A percentile compares a stretch with the other conserved stretches of the same genome.
Conservation (phyloP, 1,140 invertebrate genomes). For the Thereuonema tuberculata region DNA sequence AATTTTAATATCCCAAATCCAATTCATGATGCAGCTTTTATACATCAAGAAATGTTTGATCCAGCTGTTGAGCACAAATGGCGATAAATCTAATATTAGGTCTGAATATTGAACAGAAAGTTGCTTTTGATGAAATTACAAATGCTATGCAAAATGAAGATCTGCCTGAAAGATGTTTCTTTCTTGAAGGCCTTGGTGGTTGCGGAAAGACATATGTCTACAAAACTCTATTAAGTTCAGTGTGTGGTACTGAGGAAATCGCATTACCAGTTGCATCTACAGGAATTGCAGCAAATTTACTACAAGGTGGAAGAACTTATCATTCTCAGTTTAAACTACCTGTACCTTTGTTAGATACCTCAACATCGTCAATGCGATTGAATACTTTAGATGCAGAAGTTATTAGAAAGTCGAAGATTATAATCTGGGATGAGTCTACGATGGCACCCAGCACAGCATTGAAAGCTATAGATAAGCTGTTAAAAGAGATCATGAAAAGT, state of each 20-base stretch:
- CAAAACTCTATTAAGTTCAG: not conserved
- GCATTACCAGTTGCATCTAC: slow-evolving; percentile 15
- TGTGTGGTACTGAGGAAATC: not conserved
- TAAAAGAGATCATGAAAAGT: slow-evolving; percentile 19
- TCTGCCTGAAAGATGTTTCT: not conserved
- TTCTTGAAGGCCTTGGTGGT: slow-evolving; percentile 1
- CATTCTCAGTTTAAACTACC: slow-evolving; percentile 17
- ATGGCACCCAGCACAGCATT: slow-evolving; percentile 20
- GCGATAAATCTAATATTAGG: not conserved
- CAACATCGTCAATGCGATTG: slow-evolving; percentile 12
- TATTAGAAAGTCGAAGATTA: slow-evolving; percentile 14
- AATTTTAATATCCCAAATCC: not conserved
- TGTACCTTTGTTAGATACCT: slow-evolving; percentile 15
- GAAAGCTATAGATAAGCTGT: slow-evolving; percentile 13
- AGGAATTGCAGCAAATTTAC: slow-evolving; percentile 24
- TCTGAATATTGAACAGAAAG: not conserved
- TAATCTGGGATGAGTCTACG: slow-evolving; percentile 23
- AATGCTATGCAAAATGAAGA: not conserved
- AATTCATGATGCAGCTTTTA: not conserved
- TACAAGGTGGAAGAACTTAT: slow-evolving; percentile 18
- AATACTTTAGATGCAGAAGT: slow-evolving; percentile 9
- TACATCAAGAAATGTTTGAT: not conserved
- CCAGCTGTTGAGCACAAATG: not conserved
- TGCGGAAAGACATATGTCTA: slow-evolving; percentile 6
- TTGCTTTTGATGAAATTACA: not conserved